Evolutionary conservation across 1,140 invertebrate genomes (phyloP), one percentile per base, ranked within the genome.

Genomic region (Lordiphosa mommai): DNA sequence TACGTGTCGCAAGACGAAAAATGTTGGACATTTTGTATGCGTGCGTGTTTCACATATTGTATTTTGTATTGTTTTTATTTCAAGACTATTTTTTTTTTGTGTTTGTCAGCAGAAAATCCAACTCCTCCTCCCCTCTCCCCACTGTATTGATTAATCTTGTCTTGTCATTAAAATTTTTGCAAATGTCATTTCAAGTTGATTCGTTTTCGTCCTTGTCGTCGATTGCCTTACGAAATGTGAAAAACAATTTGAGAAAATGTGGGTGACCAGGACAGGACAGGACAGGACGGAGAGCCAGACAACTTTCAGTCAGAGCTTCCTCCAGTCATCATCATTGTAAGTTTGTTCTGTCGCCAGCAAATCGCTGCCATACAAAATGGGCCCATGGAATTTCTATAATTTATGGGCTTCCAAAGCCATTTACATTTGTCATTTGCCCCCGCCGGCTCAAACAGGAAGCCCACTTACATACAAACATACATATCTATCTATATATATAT

Each of bases 91-190:
- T 73, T 73, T 73, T 50, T 68, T 73, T 73, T 73, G 50, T 50
- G 70, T 73, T 65, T 74, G 71, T 74, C 71, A 74, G 71, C 71
- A 74, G 38, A 73, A 73, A 73, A 67, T 55, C 41, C n/a, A n/a
- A n/a, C n/a, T n/a, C n/a, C n/a, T n/a, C n/a, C n/a, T n/a, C n/a
- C n/a, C n/a, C n/a, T n/a, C n/a, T n/a, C n/a, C n/a, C 27, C 33
- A 38, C 43, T 53, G 51, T 76, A 74, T 74, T 74, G 65, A 74
- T 74, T 74, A 74, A 74, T 74, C 70, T 73, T 68, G 50, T 73
- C 70, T 56, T 73, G 70, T 74, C 70, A 72, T 74, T 73, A 76
- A 76, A 76, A 76, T 76, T 74, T 76, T 74, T 74, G 72, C 72
- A 70, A 76, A 76, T 76, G 60, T 70, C 71, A 74, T 69, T 74